phyloP scores from a whole-genome alignment of 2,113 vertebrate genomes.

The Boulengeromyrus knoepffleri region DNA sequence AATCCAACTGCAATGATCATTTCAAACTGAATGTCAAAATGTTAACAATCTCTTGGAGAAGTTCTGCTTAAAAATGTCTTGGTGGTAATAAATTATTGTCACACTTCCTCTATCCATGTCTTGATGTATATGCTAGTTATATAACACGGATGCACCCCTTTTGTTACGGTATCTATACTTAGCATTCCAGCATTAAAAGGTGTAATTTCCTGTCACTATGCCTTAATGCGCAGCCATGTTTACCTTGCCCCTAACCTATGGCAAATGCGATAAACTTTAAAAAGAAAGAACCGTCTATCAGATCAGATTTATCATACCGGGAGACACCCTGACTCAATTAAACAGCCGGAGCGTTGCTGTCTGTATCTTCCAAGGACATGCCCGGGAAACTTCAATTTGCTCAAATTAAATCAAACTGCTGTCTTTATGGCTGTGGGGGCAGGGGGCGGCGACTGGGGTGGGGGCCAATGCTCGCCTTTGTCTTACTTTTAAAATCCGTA shows the following conservation, averaged over 20 bases:
- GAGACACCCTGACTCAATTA: background rate
- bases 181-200: background rate
- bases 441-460: background rate
- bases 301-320: background rate
- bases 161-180: background rate
- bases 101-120: background rate
- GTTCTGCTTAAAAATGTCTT: background rate
- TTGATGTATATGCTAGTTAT: background rate
- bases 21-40: constrained; percentile 42
- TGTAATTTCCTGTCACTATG: background rate
- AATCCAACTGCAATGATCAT: constrained; percentile 23
- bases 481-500: background rate
- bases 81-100: background rate
- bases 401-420: background rate
- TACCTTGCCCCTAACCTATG: background rate
- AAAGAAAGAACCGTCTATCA: background rate
- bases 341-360: background rate
- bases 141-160: background rate
- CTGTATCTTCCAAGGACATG: background rate
- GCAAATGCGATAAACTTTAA: background rate
- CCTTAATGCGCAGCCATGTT: background rate
- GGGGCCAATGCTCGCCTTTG: background rate
- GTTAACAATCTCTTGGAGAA: background rate
- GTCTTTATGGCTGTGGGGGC: background rate
- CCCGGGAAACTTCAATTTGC: background rate